Percentiles rank a stretch among this genome's conserved stretches.
These are phyloP conservation scores for Pristionchus japonicus DNA, from an alignment of 2,888 invertebrate genomes.

Conservation along the genomic window DNA sequence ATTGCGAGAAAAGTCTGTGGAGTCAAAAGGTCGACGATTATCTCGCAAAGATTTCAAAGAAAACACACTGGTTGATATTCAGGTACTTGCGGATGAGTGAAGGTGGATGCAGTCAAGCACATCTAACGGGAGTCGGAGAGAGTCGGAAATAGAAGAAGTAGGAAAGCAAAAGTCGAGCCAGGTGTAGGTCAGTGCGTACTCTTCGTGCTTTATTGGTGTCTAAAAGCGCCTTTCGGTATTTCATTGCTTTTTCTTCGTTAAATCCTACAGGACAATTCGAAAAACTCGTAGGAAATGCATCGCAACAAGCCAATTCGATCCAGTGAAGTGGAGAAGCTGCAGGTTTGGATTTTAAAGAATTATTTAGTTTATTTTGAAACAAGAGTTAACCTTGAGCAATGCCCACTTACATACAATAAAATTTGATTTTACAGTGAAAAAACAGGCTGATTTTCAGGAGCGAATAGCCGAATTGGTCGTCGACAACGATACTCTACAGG, in stretches of 20 bases:
- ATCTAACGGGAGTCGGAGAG: background rate
- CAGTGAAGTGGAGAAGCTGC: background rate
- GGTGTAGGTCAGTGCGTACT: too few relatives aligned
- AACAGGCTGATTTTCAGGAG: constrained; percentile 47
- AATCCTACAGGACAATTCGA: background rate
- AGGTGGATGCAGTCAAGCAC: background rate
- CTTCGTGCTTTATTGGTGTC: too few relatives aligned
- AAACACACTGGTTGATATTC: background rate
- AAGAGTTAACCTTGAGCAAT: too few relatives aligned
- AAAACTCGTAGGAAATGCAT: background rate
- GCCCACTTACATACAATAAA: too few relatives aligned
- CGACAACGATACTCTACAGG: constrained; percentile 53
- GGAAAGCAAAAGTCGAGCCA: background rate
- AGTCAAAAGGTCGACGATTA: background rate
- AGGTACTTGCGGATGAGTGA: too few relatives aligned
- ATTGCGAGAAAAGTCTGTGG: too few relatives aligned
- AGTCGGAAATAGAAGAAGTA: background rate
- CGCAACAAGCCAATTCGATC: background rate
- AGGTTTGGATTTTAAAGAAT: too few relatives aligned
- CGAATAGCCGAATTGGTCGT: constrained; percentile 55
- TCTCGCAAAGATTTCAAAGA: background rate
- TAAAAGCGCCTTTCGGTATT: background rate
- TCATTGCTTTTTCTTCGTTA: background rate
- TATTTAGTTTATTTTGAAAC: too few relatives aligned
- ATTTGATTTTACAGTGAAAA: background rate